A percentile compares a stretch with the other conserved stretches of the same genome.
phyloP scores from a whole-genome alignment of 2,797 vertebrate genomes.

The Megaceryle alcyon region DNA sequence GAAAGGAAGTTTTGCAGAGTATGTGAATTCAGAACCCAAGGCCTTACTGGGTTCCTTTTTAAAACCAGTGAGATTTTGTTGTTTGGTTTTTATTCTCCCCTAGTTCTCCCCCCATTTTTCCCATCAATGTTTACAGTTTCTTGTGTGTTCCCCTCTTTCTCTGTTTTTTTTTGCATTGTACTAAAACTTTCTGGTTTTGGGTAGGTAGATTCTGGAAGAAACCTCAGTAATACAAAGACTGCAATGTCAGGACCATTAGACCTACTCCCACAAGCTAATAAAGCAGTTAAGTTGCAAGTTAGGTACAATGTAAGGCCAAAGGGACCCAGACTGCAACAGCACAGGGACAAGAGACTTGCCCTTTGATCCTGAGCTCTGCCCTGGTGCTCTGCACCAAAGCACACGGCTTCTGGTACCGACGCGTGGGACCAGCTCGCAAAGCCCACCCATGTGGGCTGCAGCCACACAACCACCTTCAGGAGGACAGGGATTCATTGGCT shows the following conservation, averaged over 20 bases:
- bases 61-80: not conserved
- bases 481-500: not conserved
- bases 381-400: not conserved
- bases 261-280: not conserved
- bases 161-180: not conserved
- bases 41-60: not conserved
- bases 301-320: fast-evolving
- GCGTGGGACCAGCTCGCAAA: not conserved
- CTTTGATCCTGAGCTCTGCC: not conserved
- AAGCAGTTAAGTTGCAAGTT: not conserved
- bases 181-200: not conserved
- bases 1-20: not conserved
- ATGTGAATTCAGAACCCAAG: not conserved
- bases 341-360: not conserved
- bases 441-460: fast-evolving
- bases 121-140: not conserved
- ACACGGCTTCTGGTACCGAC: not conserved
- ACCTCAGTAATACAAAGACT: not conserved
- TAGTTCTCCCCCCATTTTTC: not conserved
- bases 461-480: not conserved
- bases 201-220: not conserved
- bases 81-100: no score
- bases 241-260: not conserved
- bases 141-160: not conserved
- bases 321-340: not conserved